Base-by-base conservation (phyloP, 2,113 vertebrate genomes). In the Lampris incognitus region DNA sequence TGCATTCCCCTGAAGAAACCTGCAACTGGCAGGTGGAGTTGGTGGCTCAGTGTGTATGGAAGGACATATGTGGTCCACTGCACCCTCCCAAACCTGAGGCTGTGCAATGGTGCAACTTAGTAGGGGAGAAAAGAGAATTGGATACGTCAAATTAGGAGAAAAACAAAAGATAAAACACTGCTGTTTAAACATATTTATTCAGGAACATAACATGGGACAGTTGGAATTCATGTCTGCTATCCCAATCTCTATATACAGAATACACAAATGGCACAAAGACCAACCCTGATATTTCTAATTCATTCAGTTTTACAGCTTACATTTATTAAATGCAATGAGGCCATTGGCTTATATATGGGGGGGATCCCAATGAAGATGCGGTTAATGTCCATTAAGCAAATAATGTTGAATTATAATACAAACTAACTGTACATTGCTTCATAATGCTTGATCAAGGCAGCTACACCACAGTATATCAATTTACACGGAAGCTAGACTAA, bases 211-310 rank as follows among this genome's bases (percentile, higher is more conserved):
- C 77, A 61, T 50, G 40, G 9, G 49, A 66, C 77, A 80, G 36
- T 7, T 88, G 61, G 74, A 79, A 66, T 64, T 58, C 65, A 46
- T 79, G 75, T 55, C 48, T 73, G 50, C 57, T 64, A n/a, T 88
- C 5, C 72, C 55, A 36, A 88, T 89, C 66, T 87, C 9, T 86
- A 87, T 89, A 49, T 91, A 90, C 91, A 92, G 79, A 88, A 90
- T 87, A 87, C 88, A 91, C 85, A 87, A 84, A 72, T 72, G 73
- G 76, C 55, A 75, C 51, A 52, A 2, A 69, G 44, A 82, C 48
- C 72, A 61, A 74, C 60, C 62, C 78, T 79, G 56, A 78, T 81
- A 49, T 60, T 73, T 81, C 72, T 61, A 82, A 70, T 56, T 68
- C 71, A 65, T 71, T 70, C 48, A 84, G 73, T 63, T 69, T 24